Evolutionary conservation across 1,140 invertebrate species (phyloP).

Genomic region (Bombus balteatus): DNA sequence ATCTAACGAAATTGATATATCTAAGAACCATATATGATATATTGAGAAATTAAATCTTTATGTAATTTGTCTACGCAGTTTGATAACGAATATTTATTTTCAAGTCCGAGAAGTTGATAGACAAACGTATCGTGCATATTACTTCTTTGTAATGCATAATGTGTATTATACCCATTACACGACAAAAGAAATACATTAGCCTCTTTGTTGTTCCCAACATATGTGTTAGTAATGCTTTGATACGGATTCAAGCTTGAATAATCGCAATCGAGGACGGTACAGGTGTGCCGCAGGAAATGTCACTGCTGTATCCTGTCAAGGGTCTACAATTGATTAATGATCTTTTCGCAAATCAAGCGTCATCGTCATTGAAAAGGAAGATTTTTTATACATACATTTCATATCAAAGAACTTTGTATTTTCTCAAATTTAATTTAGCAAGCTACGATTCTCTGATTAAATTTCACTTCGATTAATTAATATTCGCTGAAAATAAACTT

Average conservation of each 20-base stretch:
- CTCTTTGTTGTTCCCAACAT: background rate
- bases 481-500: background rate
- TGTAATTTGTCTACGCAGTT: background rate
- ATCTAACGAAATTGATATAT: background rate
- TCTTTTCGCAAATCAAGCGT: background rate
- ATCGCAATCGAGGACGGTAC: conserved; percentile 27
- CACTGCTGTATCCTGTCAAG: conserved; percentile 45
- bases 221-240: background rate
- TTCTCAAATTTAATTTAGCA: background rate
- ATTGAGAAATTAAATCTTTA: background rate
- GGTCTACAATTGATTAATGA: conserved; percentile 21
- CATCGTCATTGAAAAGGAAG: background rate
- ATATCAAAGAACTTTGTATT: background rate
- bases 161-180: background rate
- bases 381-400: background rate
- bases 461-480: background rate
- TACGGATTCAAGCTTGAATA: conserved; percentile 42
- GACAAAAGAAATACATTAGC: too few species aligned
- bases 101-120: background rate
- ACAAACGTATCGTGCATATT: background rate
- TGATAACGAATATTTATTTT: background rate
- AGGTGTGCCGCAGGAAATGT: conserved; percentile 64
- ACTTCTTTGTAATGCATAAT: background rate
- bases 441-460: too few species aligned
- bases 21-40: background rate